Percentiles rank a stretch among this genome's conserved stretches.
These are phyloP conservation scores for Cydia strobilella DNA, from an alignment of 1,140 invertebrate species.

Conservation along the genomic window DNA sequence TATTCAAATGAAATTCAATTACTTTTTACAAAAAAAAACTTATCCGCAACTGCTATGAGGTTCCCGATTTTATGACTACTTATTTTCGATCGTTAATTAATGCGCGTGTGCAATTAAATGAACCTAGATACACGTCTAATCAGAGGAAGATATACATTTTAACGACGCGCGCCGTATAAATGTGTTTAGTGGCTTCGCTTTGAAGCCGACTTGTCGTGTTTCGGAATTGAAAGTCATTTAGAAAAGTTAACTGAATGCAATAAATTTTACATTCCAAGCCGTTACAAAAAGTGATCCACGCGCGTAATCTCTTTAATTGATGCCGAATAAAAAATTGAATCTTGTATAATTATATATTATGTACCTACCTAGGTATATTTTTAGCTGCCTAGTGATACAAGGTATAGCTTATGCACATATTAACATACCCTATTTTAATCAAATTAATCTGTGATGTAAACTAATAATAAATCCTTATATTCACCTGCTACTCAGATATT, in stretches of 20 bases:
- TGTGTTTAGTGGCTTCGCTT: slow-evolving; percentile 42
- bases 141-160: slow-evolving; percentile 37
- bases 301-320: slow-evolving; percentile 23
- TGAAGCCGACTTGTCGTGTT: slow-evolving; percentile 46
- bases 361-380: background rate
- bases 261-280: slow-evolving; percentile 68
- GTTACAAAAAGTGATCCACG: slow-evolving; percentile 55
- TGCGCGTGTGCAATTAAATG: slow-evolving; percentile 33
- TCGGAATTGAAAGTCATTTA: slow-evolving; percentile 66
- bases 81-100: slow-evolving; percentile 39
- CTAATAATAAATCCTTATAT: slow-evolving; percentile 44
- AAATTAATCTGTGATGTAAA: background rate
- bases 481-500: slow-evolving; percentile 48
- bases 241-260: slow-evolving; percentile 58
- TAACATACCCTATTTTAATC: background rate
- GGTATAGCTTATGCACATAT: background rate
- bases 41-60: slow-evolving; percentile 36
- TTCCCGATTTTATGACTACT: slow-evolving; percentile 40
- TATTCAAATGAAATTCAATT: background rate
- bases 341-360: background rate
- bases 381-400: background rate
- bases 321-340: slow-evolving; percentile 2
- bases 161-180: slow-evolving; percentile 31
- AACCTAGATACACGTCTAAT: slow-evolving; percentile 34
- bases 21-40: background rate